Evolutionary conservation across 2,888 invertebrate genomes (phyloP).

Genomic region (Drosophila lutescens): DNA sequence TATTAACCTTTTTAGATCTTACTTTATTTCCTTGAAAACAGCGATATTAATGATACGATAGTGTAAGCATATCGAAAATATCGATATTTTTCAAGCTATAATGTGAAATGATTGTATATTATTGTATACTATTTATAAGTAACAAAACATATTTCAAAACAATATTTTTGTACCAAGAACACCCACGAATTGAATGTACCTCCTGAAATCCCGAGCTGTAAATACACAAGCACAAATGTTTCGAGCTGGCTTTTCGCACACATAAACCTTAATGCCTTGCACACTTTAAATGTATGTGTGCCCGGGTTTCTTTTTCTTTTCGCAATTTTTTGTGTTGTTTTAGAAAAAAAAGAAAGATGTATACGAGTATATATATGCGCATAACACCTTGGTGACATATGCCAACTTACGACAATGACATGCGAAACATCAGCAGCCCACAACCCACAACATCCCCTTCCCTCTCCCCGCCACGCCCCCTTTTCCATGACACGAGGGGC

Average conservation of each 20-base stretch:
- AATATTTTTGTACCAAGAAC: neutral
- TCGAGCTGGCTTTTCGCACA: slow-evolving; percentile 33
- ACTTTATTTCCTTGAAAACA: too few species aligned
- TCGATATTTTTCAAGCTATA: too few species aligned
- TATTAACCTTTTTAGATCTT: too few species aligned
- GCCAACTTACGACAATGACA: slow-evolving; percentile 67
- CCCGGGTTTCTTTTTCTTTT: slow-evolving; percentile 12
- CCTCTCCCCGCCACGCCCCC: slow-evolving; percentile 5
- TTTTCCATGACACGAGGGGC: slow-evolving; percentile 2
- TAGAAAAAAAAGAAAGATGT: slow-evolving; percentile 9
- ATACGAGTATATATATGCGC: slow-evolving; percentile 8
- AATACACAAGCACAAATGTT: slow-evolving; percentile 25
- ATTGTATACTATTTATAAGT: too few species aligned
- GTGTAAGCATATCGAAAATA: too few species aligned
- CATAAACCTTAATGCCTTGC: slow-evolving; percentile 47
- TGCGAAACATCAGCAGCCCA: slow-evolving; percentile 35
- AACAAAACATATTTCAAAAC: neutral
- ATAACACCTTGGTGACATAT: slow-evolving; percentile 75
- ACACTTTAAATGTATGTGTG: slow-evolving; percentile 14
- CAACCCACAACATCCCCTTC: neutral
- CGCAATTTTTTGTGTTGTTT: slow-evolving; percentile 12
- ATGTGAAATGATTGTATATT: too few species aligned
- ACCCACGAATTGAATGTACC: neutral
- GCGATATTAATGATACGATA: too few species aligned
- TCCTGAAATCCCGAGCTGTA: neutral